Percentiles rank a stretch among this genome's conserved stretches.
phyloP scores from a whole-genome alignment of 2,113 vertebrate genomes.

The Dipodomys stephensi region DNA sequence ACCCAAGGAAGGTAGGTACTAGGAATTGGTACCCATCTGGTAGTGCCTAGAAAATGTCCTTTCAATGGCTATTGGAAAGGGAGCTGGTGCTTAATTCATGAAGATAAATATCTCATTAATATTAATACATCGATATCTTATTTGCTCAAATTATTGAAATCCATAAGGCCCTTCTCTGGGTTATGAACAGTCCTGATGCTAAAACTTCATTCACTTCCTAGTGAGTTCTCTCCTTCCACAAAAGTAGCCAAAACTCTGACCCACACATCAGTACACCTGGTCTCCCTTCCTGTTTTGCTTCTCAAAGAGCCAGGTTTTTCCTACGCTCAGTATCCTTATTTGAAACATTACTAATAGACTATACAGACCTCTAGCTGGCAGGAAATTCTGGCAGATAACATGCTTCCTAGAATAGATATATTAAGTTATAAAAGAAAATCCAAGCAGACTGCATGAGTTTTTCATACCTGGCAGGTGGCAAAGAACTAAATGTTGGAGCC shows the following conservation, averaged over 20 bases:
- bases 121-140: neutral
- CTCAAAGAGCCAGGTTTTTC: neutral
- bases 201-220: neutral
- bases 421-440: slow-evolving; percentile 73
- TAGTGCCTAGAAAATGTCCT: neutral
- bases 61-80: neutral
- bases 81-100: neutral
- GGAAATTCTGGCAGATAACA: slow-evolving; percentile 72
- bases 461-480: slow-evolving; percentile 81
- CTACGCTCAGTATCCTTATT: slow-evolving; percentile 58
- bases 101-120: neutral
- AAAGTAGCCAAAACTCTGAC: neutral
- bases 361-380: slow-evolving; percentile 63
- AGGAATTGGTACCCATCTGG: neutral
- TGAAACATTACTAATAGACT: slow-evolving; percentile 70
- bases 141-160: neutral
- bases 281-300: neutral
- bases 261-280: neutral
- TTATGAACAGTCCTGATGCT: neutral
- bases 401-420: slow-evolving; percentile 76
- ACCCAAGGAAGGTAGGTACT: neutral
- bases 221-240: neutral
- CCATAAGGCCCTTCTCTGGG: neutral
- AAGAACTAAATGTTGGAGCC: slow-evolving; percentile 72
- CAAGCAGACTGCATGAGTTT: slow-evolving; percentile 69